phyloP scores from a whole-genome alignment of 2,888 invertebrate genomes.

The Notocelia uddmanniana region DNA sequence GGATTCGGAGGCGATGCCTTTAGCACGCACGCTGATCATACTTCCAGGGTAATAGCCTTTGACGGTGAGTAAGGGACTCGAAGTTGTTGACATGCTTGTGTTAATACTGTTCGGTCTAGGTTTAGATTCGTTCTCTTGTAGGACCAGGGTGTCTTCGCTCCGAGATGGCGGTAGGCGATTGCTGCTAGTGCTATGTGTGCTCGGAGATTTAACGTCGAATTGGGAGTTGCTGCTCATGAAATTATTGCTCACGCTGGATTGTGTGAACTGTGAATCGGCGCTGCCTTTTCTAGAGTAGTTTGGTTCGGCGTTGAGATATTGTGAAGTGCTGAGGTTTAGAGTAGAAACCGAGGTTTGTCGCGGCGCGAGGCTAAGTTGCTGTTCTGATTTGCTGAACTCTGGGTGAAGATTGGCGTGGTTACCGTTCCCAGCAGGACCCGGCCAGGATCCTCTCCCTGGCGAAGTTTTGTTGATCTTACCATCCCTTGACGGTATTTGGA shows the following conservation, averaged over 20 bases:
- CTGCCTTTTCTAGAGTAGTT: slow-evolving; percentile 84
- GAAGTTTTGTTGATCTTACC: slow-evolving; percentile 91
- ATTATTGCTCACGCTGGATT: slow-evolving; percentile 81
- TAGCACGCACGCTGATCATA: slow-evolving; percentile 87
- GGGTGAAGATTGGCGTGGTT: slow-evolving; percentile 84
- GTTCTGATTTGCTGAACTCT: slow-evolving; percentile 94
- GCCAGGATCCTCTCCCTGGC: slow-evolving; percentile 94
- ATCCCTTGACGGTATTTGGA: slow-evolving; percentile 90
- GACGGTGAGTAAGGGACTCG: slow-evolving; percentile 89
- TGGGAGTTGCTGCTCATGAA: slow-evolving; percentile 77
- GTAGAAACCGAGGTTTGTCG: slow-evolving; percentile 83
- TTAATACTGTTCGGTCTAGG: slow-evolving; percentile 86
- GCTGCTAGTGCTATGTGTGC: slow-evolving; percentile 74
- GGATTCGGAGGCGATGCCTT: slow-evolving; percentile 87
- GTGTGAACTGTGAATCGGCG: slow-evolving; percentile 85
- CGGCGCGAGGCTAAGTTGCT: slow-evolving; percentile 87
- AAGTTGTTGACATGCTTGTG: slow-evolving; percentile 88
- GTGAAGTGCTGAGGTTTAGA: slow-evolving; percentile 82
- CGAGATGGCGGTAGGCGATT: slow-evolving; percentile 90
- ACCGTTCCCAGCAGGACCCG: slow-evolving; percentile 89
- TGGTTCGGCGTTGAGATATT: slow-evolving; percentile 82
- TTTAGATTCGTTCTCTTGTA: slow-evolving; percentile 78
- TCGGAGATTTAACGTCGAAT: slow-evolving; percentile 75
- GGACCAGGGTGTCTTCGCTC: slow-evolving; percentile 91
- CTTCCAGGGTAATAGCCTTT: slow-evolving; percentile 88